Evolutionary conservation across 2,797 vertebrate genomes (phyloP).

Genomic region (Anguilla anguilla): DNA sequence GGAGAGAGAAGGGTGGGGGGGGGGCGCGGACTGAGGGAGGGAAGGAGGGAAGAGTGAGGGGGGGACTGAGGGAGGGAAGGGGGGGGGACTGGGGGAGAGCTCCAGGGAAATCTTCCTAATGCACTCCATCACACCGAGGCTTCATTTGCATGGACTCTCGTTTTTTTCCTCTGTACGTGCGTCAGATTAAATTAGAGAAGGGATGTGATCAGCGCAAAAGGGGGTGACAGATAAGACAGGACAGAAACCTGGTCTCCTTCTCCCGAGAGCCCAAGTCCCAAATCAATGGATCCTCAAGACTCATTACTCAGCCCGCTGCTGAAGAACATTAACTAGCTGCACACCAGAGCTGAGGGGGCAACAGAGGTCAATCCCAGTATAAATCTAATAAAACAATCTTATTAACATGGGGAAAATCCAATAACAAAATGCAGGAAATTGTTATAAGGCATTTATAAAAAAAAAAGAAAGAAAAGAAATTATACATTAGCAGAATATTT

Average conservation of each 20-base stretch:
- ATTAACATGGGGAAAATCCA: background rate
- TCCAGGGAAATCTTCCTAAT: slow-evolving; percentile 10
- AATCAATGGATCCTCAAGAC: background rate
- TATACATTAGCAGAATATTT: background rate
- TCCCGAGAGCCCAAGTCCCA: background rate
- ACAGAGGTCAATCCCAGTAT: background rate
- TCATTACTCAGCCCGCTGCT: background rate
- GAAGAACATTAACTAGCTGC: background rate
- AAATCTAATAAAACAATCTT: background rate
- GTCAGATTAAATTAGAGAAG: slow-evolving; percentile 3
- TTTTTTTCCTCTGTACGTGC: background rate
- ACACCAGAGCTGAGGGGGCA: background rate
- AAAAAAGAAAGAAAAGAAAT: background rate
- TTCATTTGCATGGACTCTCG: background rate
- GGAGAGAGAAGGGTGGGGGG: too few relatives aligned
- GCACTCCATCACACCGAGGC: background rate
- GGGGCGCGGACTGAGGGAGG: too few relatives aligned
- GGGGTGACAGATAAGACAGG: background rate
- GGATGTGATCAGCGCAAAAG: background rate
- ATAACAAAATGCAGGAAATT: background rate
- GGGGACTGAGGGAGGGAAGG: background rate
- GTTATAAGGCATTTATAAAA: background rate
- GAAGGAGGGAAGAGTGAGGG: too few relatives aligned
- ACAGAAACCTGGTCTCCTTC: background rate
- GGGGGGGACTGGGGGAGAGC: background rate